Conservation (phyloP, 2,888 invertebrate genomes). For the Scaptomyza reducta region DNA sequence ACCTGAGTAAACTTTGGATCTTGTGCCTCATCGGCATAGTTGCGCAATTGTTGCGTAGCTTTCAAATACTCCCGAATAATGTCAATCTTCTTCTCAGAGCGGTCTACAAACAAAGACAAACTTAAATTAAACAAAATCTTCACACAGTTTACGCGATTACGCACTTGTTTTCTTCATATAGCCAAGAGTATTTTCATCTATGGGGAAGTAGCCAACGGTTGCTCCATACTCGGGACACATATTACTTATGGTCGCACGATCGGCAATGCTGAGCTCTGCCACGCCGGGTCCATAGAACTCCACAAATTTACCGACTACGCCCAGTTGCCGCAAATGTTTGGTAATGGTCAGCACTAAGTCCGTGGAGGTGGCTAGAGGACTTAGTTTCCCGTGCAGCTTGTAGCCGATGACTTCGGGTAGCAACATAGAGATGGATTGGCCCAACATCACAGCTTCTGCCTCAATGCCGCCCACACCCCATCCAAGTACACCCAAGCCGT, state of each 20-base stretch:
- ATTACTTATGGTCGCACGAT: conserved; percentile 98
- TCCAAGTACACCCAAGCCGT: conserved; percentile 97
- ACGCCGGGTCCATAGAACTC: conserved; percentile 99
- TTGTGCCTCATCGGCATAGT: conserved; percentile 90
- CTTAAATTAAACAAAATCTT: not conserved
- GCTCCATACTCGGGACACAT: conserved; percentile 99
- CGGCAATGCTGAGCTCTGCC: conserved; percentile 95
- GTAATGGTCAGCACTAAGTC: conserved; percentile 99
- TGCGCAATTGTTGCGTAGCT: conserved; percentile 92
- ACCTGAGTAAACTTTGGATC: conserved; percentile 93
- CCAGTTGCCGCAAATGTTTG: conserved; percentile 95
- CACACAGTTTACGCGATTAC: not conserved
- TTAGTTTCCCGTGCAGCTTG: conserved; percentile 91
- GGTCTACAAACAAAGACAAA: conserved; percentile 86
- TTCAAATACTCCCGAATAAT: conserved; percentile 93
- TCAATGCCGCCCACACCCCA: conserved; percentile 99
- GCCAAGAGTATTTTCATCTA: conserved; percentile 91
- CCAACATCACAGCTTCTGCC: conserved; percentile 99
- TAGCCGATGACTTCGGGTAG: conserved; percentile 98
- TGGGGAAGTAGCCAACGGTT: conserved; percentile 97
- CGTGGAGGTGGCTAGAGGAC: conserved; percentile 95
- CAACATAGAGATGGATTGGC: conserved; percentile 98
- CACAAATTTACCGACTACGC: conserved; percentile 99
- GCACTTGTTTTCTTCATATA: conserved; percentile 94
- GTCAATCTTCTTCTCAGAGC: conserved; percentile 90